phyloP scores from a whole-genome alignment of 2,113 vertebrate species.

The Naja naja region DNA sequence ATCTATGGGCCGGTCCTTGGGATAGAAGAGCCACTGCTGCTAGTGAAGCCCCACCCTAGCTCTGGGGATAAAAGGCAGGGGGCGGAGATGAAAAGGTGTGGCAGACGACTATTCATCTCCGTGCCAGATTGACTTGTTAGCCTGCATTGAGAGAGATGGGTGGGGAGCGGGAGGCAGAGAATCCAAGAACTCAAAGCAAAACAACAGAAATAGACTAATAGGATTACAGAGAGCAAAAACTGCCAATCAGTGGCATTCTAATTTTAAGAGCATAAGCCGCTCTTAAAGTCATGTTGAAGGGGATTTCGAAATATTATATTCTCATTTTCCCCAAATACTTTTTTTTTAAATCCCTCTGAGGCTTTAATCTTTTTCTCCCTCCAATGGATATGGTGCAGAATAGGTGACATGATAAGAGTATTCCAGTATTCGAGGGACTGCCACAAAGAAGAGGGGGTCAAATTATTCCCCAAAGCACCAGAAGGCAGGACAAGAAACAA shows the following conservation, averaged over 20 bases:
- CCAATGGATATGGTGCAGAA: neutral
- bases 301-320: neutral
- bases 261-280: neutral
- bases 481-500: neutral
- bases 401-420: neutral
- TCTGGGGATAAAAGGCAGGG: too few species aligned
- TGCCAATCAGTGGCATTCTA: neutral
- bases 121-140: too few species aligned
- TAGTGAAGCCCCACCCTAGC: too few species aligned
- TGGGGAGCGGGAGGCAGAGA: neutral
- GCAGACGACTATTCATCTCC: too few species aligned
- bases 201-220: neutral
- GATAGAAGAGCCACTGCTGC: too few species aligned
- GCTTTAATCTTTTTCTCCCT: neutral
- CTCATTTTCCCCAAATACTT: neutral
- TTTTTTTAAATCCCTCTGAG: neutral
- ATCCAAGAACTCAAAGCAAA: neutral
- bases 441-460: neutral
- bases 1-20: too few species aligned
- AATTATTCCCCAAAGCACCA: too few species aligned
- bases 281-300: neutral
- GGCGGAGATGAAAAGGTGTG: too few species aligned
- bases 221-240: neutral
- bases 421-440: neutral
- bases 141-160: too few species aligned